Evolutionary conservation across 2,888 invertebrate genomes (phyloP).

Genomic region (Polylopha cassiicola): DNA sequence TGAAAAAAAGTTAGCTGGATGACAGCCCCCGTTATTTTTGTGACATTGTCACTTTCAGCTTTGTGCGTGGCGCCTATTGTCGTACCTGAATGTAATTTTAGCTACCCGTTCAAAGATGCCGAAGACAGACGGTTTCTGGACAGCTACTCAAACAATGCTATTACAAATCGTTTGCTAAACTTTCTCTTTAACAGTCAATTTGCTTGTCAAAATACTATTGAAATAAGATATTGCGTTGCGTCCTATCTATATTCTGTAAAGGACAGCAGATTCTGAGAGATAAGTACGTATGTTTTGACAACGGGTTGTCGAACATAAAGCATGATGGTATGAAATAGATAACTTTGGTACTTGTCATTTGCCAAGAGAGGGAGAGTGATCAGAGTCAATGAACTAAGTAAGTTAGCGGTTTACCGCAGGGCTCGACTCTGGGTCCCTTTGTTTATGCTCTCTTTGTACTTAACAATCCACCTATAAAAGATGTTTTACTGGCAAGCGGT

Average conservation of each 20-base stretch:
- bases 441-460: constrained; percentile 36
- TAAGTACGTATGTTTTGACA: no score
- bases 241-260: no score
- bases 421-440: constrained; percentile 39
- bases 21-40: constrained; percentile 34
- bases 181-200: constrained; percentile 31
- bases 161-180: constrained; percentile 31
- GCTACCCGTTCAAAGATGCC: not conserved
- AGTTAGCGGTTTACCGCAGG: constrained; percentile 54
- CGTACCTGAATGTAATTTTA: constrained; percentile 19
- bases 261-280: no score
- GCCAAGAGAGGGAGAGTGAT: constrained; percentile 41
- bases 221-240: constrained; percentile 10
- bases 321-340: no score
- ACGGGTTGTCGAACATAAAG: no score
- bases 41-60: constrained; percentile 41
- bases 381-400: constrained; percentile 44
- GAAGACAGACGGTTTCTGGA: constrained; percentile 26
- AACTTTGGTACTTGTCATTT: no score
- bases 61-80: constrained; percentile 31
- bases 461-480: constrained; percentile 28
- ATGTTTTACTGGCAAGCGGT: constrained; percentile 25
- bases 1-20: constrained; percentile 1
- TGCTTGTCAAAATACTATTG: constrained; percentile 24
- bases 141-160: constrained; percentile 26